Evolutionary conservation across 2,113 vertebrate genomes (phyloP).

Genomic region (Lota lota): DNA sequence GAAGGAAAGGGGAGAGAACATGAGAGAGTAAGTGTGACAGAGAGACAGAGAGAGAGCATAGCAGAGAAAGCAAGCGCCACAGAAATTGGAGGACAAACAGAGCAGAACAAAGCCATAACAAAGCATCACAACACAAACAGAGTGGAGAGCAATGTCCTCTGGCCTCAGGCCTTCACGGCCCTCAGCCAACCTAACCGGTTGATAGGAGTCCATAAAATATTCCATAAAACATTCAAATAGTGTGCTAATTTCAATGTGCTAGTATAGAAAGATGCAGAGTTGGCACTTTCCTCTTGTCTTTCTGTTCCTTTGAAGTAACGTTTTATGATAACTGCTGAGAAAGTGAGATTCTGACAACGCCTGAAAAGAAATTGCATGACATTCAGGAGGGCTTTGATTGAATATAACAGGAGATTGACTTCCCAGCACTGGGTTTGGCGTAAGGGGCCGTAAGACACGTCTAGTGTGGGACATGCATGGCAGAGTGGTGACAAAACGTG

Average conservation of each 20-base stretch:
- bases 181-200: conserved; percentile 51
- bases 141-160: conserved; percentile 45
- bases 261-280: conserved; percentile 29
- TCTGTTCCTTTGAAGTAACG: conserved; percentile 27
- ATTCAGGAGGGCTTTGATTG: too few species aligned
- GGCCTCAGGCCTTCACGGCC: conserved; percentile 50
- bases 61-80: conserved; percentile 32
- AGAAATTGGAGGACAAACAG: conserved; percentile 49
- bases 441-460: too few species aligned
- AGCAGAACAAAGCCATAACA: conserved; percentile 61
- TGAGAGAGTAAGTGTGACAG: background rate
- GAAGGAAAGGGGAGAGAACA: background rate
- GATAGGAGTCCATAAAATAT: conserved; percentile 45
- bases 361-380: too few species aligned
- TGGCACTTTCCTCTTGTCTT: conserved; percentile 14
- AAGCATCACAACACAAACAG: conserved; percentile 58
- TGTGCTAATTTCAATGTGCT: conserved; percentile 28
- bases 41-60: conserved; percentile 8
- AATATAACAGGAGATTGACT: too few species aligned
- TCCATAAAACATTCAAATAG: conserved; percentile 36
- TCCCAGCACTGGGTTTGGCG: too few species aligned
- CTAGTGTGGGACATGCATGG: too few species aligned
- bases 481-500: too few species aligned
- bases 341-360: background rate
- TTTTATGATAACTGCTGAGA: conserved; percentile 32